phyloP scores from a whole-genome alignment of 1,140 invertebrate species.

The Colletes latitarsis region DNA sequence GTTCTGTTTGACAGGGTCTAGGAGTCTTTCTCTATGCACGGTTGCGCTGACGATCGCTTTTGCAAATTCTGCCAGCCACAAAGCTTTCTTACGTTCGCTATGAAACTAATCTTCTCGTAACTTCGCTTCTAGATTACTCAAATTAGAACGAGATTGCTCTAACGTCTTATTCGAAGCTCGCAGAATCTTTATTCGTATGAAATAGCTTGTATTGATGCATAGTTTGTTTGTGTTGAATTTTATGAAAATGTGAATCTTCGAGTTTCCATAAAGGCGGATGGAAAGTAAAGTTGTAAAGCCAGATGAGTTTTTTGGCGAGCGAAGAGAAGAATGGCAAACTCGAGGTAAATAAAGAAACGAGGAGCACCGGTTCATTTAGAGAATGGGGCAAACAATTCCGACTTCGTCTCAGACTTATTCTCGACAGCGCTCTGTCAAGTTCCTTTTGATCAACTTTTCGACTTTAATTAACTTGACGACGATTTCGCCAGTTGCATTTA shows the following conservation, averaged over 20 bases:
- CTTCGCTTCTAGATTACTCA: background rate
- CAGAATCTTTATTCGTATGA: too few relatives aligned
- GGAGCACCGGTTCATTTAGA: slow-evolving; percentile 53
- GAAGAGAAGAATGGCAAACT: slow-evolving; percentile 22
- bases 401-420: slow-evolving; percentile 45
- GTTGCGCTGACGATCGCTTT: slow-evolving; percentile 3
- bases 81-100: slow-evolving; percentile 8
- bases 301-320: too few relatives aligned
- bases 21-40: slow-evolving; percentile 11
- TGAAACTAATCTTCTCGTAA: slow-evolving; percentile 22
- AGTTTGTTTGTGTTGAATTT: background rate
- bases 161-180: background rate
- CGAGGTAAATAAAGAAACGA: slow-evolving; percentile 55
- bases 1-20: slow-evolving; percentile 31
- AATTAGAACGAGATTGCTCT: too few relatives aligned
- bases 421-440: slow-evolving; percentile 21
- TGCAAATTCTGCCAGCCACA: slow-evolving; percentile 14
- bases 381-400: slow-evolving; percentile 59
- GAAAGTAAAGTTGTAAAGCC: too few relatives aligned
- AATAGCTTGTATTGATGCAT: too few relatives aligned
- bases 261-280: background rate
- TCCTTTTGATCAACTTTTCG: slow-evolving; percentile 65
- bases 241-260: slow-evolving; percentile 7
- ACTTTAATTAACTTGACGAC: slow-evolving; percentile 47
- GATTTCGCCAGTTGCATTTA: slow-evolving; percentile 9